These are phyloP conservation scores for Acanthurus tractus DNA, from an alignment of 2,797 vertebrate genomes.

Conservation along the genomic window DNA sequence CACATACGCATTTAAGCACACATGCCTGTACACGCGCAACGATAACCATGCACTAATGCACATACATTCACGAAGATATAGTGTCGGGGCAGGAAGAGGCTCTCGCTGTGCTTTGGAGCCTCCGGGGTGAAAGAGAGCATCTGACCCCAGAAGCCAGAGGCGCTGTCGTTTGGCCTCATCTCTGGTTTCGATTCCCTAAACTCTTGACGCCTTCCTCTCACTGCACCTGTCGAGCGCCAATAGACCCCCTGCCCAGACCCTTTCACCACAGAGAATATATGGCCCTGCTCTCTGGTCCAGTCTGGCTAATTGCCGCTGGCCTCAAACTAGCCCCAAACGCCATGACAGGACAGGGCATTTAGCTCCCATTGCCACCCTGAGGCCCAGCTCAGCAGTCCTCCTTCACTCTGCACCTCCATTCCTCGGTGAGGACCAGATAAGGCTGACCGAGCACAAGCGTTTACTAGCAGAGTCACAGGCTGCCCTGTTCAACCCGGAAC, in stretches of 20 bases:
- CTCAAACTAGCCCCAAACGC: slow-evolving; percentile 68
- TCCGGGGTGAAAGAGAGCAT: slow-evolving; percentile 73
- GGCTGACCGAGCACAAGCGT: slow-evolving; percentile 70
- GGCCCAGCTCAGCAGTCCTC: slow-evolving; percentile 52
- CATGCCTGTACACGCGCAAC: slow-evolving; percentile 11
- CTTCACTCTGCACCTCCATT: slow-evolving; percentile 41
- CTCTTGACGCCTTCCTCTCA: slow-evolving; percentile 83
- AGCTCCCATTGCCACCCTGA: slow-evolving; percentile 68
- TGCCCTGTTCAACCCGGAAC: slow-evolving; percentile 67
- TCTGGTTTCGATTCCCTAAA: slow-evolving; percentile 85
- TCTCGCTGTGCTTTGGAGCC: slow-evolving; percentile 77
- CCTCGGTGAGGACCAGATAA: slow-evolving; percentile 56
- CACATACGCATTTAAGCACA: slow-evolving; percentile 8
- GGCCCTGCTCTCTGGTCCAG: slow-evolving; percentile 86
- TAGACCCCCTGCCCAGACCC: slow-evolving; percentile 89
- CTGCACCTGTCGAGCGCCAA: slow-evolving; percentile 93
- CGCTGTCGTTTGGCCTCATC: slow-evolving; percentile 74
- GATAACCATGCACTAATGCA: slow-evolving; percentile 40
- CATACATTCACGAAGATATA: slow-evolving; percentile 47
- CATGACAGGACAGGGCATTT: slow-evolving; percentile 44
- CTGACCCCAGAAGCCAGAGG: slow-evolving; percentile 71
- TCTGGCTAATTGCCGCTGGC: slow-evolving; percentile 87
- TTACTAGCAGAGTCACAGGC: slow-evolving; percentile 71
- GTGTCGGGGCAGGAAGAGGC: slow-evolving; percentile 64
- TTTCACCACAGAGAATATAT: slow-evolving; percentile 94